phyloP scores from a whole-genome alignment of 1,140 invertebrate genomes.

The Sitodiplosis mosellana region DNA sequence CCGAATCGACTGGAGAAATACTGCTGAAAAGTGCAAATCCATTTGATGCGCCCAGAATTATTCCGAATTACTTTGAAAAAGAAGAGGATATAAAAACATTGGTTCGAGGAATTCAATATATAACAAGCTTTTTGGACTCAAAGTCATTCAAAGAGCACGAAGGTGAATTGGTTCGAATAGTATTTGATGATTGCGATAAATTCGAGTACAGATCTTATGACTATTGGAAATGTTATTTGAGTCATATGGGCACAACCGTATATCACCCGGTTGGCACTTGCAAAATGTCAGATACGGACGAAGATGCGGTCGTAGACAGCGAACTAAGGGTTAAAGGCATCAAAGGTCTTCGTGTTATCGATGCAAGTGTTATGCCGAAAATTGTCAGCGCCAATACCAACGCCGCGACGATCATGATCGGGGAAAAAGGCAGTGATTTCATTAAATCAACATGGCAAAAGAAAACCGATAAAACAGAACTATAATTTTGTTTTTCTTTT shows the following conservation, averaged over 20 bases:
- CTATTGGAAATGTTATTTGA: conserved; percentile 35
- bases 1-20: conserved; percentile 35
- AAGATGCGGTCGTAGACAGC: conserved; percentile 27
- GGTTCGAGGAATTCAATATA: conserved; percentile 25
- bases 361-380: conserved; percentile 22
- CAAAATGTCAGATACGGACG: conserved; percentile 31
- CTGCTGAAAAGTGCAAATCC: conserved; percentile 33
- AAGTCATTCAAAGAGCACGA: conserved; percentile 18
- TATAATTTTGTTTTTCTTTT: no score
- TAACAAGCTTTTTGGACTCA: conserved; percentile 15
- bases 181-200: conserved; percentile 27
- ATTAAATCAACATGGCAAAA: conserved; percentile 32
- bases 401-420: conserved; percentile 32
- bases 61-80: conserved; percentile 36
- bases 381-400: conserved; percentile 12
- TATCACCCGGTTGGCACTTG: conserved; percentile 35
- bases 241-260: conserved; percentile 29
- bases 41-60: conserved; percentile 36
- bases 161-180: conserved; percentile 14
- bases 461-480: background rate
- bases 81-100: conserved; percentile 25
- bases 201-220: conserved; percentile 23
- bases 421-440: conserved; percentile 41
- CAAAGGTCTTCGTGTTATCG: conserved; percentile 15
- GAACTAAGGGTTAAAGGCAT: conserved; percentile 24